Conservation (phyloP, 2,797 vertebrate genomes). For the Tangara arthus region DNA sequence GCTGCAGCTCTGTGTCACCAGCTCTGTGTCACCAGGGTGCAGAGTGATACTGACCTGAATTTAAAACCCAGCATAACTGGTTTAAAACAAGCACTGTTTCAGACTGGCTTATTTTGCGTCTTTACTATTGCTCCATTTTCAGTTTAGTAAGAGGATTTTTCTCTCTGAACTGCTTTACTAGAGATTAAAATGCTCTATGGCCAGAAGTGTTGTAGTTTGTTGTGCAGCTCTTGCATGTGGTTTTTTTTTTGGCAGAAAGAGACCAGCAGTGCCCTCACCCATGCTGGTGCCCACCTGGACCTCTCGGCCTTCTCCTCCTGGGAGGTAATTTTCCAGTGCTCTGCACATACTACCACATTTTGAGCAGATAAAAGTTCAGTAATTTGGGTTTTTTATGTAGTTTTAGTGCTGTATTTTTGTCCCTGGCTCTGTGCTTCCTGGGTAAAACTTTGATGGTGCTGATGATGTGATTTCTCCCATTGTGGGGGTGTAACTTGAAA, state of each 20-base stretch:
- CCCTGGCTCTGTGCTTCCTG: not conserved
- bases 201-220: not conserved
- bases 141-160: not conserved
- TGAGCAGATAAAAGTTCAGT: not conserved
- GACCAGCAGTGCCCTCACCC: slow-evolving; percentile 94
- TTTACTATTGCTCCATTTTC: accelerated
- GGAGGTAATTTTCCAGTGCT: slow-evolving; percentile 81
- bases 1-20: not conserved
- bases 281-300: slow-evolving; percentile 94
- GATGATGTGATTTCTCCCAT: not conserved
- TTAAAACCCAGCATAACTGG: accelerated
- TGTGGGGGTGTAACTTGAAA: not conserved
- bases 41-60: not conserved
- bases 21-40: no score
- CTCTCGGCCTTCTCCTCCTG: slow-evolving; percentile 97
- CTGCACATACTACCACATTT: not conserved
- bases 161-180: not conserved
- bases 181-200: not conserved
- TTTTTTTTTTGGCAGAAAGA: slow-evolving; percentile 82
- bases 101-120: not conserved
- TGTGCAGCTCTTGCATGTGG: not conserved
- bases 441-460: not conserved
- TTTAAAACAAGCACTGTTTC: accelerated
- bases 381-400: not conserved
- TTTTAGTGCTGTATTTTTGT: not conserved